phyloP scores from a whole-genome alignment of 2,113 vertebrate genomes.

The Alethe castanea region DNA sequence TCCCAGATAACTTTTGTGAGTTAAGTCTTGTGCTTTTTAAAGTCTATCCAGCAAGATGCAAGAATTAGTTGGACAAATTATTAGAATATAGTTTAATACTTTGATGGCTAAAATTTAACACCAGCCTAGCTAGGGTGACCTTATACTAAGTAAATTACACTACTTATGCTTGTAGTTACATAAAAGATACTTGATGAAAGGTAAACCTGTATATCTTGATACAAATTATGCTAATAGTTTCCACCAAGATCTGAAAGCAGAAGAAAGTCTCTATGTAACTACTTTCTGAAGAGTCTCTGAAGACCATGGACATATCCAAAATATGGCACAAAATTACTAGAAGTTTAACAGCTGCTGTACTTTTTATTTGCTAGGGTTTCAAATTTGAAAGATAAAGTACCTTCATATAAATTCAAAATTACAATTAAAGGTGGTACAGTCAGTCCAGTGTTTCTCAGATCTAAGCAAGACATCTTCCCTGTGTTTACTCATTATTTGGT shows the following conservation, averaged over 20 bases:
- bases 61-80: neutral
- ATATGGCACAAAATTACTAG: neutral
- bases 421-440: neutral
- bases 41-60: neutral
- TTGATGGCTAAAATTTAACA: neutral
- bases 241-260: neutral
- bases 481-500: neutral
- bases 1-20: neutral
- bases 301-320: neutral
- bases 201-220: neutral
- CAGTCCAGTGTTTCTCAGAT: neutral
- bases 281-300: neutral
- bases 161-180: neutral
- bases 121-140: neutral
- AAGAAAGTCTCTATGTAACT: neutral
- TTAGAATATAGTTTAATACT: neutral
- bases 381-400: neutral
- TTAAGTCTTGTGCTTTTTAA: neutral
- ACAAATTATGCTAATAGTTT: neutral
- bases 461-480: neutral
- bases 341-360: neutral
- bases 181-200: neutral
- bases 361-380: neutral
- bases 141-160: neutral
- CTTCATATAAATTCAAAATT: neutral